Evolutionary conservation across 2,888 invertebrate genomes (phyloP).

Genomic region (Sympetrum striolatum): DNA sequence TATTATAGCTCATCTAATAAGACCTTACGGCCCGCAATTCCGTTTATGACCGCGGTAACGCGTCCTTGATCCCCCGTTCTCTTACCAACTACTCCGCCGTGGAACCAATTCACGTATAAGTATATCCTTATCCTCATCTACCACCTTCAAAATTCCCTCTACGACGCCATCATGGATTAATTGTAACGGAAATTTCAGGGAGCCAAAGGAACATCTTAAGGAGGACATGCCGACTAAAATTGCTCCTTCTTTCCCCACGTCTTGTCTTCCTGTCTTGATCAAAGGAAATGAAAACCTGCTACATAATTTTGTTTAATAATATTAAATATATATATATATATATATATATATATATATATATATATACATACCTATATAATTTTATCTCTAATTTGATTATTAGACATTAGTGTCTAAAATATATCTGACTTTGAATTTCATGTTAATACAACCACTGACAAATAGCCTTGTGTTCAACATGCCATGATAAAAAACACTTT

Average conservation of each 20-base stretch:
- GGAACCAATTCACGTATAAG: neutral
- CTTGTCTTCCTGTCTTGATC: too few species aligned
- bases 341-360: too few species aligned
- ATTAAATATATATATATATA: too few species aligned
- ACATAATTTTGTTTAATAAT: too few species aligned
- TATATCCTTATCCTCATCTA: neutral
- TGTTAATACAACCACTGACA: too few species aligned
- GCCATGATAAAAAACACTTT: too few species aligned
- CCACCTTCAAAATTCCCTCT: neutral
- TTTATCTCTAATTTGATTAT: too few species aligned
- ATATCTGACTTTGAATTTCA: too few species aligned
- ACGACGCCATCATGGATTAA: neutral
- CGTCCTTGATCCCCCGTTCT: neutral
- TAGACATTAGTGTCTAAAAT: too few species aligned
- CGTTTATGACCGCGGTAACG: neutral
- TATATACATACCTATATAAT: too few species aligned
- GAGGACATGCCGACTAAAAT: neutral
- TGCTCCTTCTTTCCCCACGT: neutral
- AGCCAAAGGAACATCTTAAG: neutral
- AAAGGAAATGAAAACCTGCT: too few species aligned
- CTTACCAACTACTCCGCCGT: neutral
- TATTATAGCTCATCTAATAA: neutral
- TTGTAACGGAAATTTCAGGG: neutral
- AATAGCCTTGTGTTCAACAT: too few species aligned
- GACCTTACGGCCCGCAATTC: neutral